Base-by-base conservation (phyloP, 2,888 invertebrate species). In the Oeneis ivallda region DNA sequence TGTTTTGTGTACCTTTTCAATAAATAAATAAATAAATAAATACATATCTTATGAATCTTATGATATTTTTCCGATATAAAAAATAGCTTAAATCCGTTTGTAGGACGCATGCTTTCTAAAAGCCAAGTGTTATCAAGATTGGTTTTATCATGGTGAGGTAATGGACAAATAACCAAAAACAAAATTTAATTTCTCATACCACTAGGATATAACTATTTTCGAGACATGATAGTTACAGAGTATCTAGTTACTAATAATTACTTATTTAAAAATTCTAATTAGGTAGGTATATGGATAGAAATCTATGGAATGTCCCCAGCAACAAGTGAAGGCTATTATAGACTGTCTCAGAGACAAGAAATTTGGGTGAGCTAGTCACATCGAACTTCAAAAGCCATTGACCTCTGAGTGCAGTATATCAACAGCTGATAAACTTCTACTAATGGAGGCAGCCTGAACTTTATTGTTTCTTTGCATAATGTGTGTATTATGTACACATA, bases 341-440 rank as follows among this genome's bases (percentile, higher is more conserved):
- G 41, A 64, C 39, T 65, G 61, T 65, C 62, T 62, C 65, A 54
- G 63, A 37, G 43, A 45, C 65, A 62, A 57, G 62, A 47, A 56
- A 39, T 56, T 64, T 59, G 50, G 41, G 52, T n/a, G 34, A 47
- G 47, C 15, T 47, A 47, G 47, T 9, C 10, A 57, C 34, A 60
- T 61, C 45, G 60, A 63, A 63, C 15, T 26, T 43, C 53, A 56
- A 47, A 17, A 58, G 58, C 26, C 59, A 57, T 58, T 69, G 61
- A 50, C 64, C 64, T 52, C 58, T 67, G 58, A 69, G 68, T 64
- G 69, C 67, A 64, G 58, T 58, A 49, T 61, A 50, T 67, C 65
- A 58, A 39, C 37, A 32, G 45, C 43, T 63, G 63, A 68, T 66
- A 67, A 58, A 64, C 58, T 58, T 17, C 53, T 4, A 57, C 58